Percentiles rank a stretch among this genome's conserved stretches.
These are phyloP conservation scores for Brachirus orientalis DNA, from an alignment of 2,113 vertebrate genomes.

Conservation along the genomic window DNA sequence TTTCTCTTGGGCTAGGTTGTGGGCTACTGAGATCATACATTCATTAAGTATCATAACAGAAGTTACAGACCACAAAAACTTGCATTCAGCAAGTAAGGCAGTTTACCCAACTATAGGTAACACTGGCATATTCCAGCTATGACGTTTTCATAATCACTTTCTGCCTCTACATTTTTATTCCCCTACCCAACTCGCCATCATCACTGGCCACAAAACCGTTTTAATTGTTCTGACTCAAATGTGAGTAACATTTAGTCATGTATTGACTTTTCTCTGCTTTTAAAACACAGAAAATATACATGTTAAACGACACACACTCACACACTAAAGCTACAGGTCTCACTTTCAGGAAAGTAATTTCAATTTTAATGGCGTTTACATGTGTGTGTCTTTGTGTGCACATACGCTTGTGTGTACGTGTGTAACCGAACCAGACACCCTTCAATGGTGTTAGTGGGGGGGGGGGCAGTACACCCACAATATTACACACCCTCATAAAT, in stretches of 20 bases:
- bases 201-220: slow-evolving; percentile 11
- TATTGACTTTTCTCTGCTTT: slow-evolving; percentile 34
- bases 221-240: slow-evolving; percentile 20
- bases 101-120: slow-evolving; percentile 46
- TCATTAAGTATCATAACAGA: slow-evolving; percentile 51
- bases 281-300: slow-evolving; percentile 46
- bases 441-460: slow-evolving; percentile 45
- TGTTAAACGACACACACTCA: slow-evolving; percentile 6
- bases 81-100: slow-evolving; percentile 30
- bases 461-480: slow-evolving; percentile 31
- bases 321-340: slow-evolving; percentile 15
- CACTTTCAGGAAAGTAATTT: slow-evolving; percentile 30
- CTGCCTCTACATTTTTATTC: slow-evolving; percentile 6
- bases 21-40: slow-evolving; percentile 14
- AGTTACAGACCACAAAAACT: slow-evolving; percentile 52
- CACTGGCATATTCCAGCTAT: slow-evolving; percentile 23
- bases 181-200: slow-evolving; percentile 10
- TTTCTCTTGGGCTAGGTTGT: slow-evolving; percentile 42
- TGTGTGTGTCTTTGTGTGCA: slow-evolving; percentile 34
- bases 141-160: slow-evolving; percentile 16
- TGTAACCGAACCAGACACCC: slow-evolving; percentile 48
- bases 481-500: slow-evolving; percentile 75
- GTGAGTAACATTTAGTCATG: slow-evolving; percentile 46
- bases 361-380: slow-evolving; percentile 58
- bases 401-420: slow-evolving; percentile 19